Percentiles rank a stretch among this genome's conserved stretches.
phyloP scores from a whole-genome alignment of 2,797 vertebrate genomes.

The Syncerus caffer region DNA sequence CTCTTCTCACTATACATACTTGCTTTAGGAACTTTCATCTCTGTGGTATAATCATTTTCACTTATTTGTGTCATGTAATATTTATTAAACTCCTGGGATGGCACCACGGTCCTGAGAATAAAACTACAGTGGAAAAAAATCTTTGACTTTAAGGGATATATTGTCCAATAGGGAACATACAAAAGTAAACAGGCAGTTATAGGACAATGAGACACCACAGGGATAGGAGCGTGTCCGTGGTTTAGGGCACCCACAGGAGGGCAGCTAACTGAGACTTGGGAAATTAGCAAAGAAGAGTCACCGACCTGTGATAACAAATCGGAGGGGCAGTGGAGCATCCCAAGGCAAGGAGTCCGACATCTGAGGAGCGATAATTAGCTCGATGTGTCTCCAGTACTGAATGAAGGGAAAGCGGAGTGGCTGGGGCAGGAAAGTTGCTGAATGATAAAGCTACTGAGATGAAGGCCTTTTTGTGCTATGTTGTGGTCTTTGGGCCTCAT shows the following conservation, averaged over 20 bases:
- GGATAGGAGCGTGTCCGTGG: rapidly evolving
- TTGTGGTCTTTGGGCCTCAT: background rate
- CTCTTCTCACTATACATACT: background rate
- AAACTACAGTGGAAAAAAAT: background rate
- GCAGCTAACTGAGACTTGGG: background rate
- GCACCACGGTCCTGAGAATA: background rate
- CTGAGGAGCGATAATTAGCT: background rate
- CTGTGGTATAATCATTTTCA: background rate
- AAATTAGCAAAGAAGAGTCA: background rate
- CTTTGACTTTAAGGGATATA: background rate
- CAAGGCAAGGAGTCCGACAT: rapidly evolving
- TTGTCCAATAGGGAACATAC: background rate
- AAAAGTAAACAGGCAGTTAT: background rate
- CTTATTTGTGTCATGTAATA: background rate
- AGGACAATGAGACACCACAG: background rate
- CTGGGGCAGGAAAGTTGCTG: background rate
- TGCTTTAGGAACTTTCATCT: background rate
- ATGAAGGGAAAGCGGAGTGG: background rate
- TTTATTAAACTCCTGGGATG: background rate
- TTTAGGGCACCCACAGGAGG: background rate
- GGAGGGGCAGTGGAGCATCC: background rate
- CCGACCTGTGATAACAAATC: background rate
- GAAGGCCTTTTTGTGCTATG: rapidly evolving
- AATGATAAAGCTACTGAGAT: background rate
- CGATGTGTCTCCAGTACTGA: background rate